Evolutionary conservation across 2,113 vertebrate genomes (phyloP), one percentile per base, ranked within the genome.

Genomic region (Perognathus longimembris): DNA sequence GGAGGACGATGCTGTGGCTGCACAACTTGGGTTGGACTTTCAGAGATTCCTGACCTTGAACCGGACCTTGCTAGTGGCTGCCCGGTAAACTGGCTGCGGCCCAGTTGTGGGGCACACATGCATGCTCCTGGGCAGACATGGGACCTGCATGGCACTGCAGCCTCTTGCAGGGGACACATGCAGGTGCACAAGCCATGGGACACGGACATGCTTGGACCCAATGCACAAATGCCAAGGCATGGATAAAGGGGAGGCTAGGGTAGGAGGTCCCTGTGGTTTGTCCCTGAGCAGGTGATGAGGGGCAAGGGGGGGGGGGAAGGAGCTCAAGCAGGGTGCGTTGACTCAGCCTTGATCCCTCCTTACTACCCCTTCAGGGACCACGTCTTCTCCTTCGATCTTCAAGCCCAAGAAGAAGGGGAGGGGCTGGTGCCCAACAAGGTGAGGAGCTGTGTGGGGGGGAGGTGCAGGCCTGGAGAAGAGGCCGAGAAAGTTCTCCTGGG

Each of bases 11-110:
- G 98, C 99, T 36, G 98, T 98, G 97, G 98, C 98, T 0, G 97
- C 98, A 1, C 98, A 98, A 40, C 98, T 99, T 66, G 99, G 99
- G 84, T 96, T 99, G 95, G 99, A 99, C 97, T 99, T 99, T 97
- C 99, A 99, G 98, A 97, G 97, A 94, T 99, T 99, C 98, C 97
- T 99, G 95, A 98, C 97, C 88, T 98, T 99, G 97, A 99, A 99
- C 97, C 98, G 98, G 95, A 99, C 98, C 83, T 98, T 99, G 88
- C 98, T 99, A 89, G 97, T 99, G 3, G 99, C 99, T 34, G 99
- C 98, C n/a, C 98, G 99, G 99, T 99, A 97, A 98, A 98, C 96
- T 95, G 90, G 69, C 90, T 17, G 1, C 36, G 64, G 61, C 81
- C 66, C 54, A 17, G 36, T 36, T 74, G 75, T 86, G 74, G 94